Conservation (phyloP, 2,113 vertebrate genomes). For the Petaurus breviceps region DNA sequence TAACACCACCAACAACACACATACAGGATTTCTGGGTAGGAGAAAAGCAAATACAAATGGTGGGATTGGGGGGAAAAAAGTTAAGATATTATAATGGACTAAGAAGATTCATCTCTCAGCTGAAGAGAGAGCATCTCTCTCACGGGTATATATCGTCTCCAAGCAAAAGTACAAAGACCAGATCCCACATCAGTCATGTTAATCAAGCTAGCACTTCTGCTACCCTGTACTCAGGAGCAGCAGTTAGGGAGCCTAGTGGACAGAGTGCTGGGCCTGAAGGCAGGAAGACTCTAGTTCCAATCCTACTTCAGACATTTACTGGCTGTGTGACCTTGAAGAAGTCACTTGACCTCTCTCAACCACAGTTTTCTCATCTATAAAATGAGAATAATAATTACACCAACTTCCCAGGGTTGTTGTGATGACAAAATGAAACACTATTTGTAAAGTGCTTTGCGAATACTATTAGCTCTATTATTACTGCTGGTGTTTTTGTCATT, state of each 20-base stretch:
- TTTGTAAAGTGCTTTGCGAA: not conserved
- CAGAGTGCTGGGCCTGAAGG: not conserved
- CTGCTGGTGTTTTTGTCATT: not conserved
- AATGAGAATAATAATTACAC: not conserved
- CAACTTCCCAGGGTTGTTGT: not conserved
- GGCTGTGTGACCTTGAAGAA: not conserved
- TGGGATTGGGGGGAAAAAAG: not conserved
- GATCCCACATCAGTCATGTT: constrained; percentile 46
- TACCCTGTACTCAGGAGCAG: constrained; percentile 19
- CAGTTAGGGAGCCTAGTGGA: not conserved
- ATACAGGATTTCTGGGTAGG: constrained; percentile 30
- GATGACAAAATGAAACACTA: not conserved
- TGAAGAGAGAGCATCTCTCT: constrained; percentile 65
- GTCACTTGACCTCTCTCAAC: not conserved
- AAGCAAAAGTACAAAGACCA: constrained; percentile 68
- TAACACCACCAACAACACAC: not conserved
- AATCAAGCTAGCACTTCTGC: constrained; percentile 58
- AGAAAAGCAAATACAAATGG: not conserved
- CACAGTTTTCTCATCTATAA: not conserved
- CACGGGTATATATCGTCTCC: constrained; percentile 51
- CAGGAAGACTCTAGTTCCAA: not conserved
- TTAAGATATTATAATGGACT: constrained; percentile 59
- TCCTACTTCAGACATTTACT: not conserved
- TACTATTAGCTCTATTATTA: not conserved
- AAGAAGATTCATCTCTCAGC: constrained; percentile 63